A percentile compares a stretch with the other conserved stretches of the same genome.
phyloP scores from a whole-genome alignment of 2,888 invertebrate species.

The Drosophila fungiperda region DNA sequence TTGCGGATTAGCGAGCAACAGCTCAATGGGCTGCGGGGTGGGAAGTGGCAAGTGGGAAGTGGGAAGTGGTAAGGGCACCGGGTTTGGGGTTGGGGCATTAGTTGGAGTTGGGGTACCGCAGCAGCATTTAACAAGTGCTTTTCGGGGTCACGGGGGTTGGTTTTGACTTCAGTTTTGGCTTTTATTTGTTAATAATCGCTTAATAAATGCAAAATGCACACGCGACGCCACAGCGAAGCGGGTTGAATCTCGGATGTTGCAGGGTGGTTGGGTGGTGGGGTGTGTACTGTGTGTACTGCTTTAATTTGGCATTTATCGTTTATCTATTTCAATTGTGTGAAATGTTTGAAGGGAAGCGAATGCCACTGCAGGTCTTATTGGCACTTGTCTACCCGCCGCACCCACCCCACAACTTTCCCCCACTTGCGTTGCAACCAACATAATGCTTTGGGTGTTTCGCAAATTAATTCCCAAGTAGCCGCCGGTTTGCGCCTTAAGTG shows the following conservation, averaged over 20 bases:
- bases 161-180: conserved; percentile 43
- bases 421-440: conserved; percentile 1
- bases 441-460: conserved; percentile 57
- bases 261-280: neutral
- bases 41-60: neutral
- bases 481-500: conserved; percentile 60
- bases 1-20: conserved; percentile 75
- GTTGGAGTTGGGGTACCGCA: conserved; percentile 5
- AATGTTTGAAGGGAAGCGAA: conserved; percentile 6
- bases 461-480: conserved; percentile 72
- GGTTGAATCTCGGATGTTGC: neutral
- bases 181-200: conserved; percentile 83
- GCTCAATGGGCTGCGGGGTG: conserved; percentile 1
- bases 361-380: conserved; percentile 43
- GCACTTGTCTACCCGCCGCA: conserved; percentile 38
- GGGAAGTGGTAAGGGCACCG: neutral
- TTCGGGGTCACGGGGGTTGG: conserved; percentile 23
- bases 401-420: neutral
- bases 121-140: conserved; percentile 33
- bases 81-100: neutral
- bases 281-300: conserved; percentile 8
- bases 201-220: conserved; percentile 82
- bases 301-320: conserved; percentile 74
- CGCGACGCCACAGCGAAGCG: conserved; percentile 28
- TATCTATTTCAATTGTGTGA: conserved; percentile 64